phyloP scores from a whole-genome alignment of 2,113 vertebrate genomes.

The Anarhynchus alexandrinus region DNA sequence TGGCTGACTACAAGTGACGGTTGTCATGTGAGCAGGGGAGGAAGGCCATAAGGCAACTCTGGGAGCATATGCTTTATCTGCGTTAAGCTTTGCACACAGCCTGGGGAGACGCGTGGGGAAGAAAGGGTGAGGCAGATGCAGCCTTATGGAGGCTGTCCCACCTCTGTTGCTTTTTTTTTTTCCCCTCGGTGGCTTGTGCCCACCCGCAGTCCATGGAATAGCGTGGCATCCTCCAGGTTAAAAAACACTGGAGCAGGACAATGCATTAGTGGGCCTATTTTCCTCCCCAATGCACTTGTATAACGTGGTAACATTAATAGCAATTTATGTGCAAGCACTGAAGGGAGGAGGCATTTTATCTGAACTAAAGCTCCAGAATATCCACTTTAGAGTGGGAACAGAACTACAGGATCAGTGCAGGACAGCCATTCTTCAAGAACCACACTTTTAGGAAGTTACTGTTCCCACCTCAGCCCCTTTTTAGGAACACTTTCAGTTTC shows the following conservation, averaged over 20 bases:
- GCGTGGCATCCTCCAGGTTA: slow-evolving; percentile 22
- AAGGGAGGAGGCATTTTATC: slow-evolving; percentile 22
- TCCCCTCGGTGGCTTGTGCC: background rate
- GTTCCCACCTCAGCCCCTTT: slow-evolving; percentile 11
- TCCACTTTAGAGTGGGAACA: background rate
- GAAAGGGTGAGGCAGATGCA: slow-evolving; percentile 38
- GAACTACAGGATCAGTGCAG: background rate
- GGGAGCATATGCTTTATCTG: slow-evolving; percentile 56
- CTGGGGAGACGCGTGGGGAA: slow-evolving; percentile 8
- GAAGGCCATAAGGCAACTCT: slow-evolving; percentile 56
- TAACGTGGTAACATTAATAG: slow-evolving; percentile 47
- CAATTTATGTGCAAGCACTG: slow-evolving; percentile 45
- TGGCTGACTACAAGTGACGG: slow-evolving; percentile 59
- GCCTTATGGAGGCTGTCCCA: slow-evolving; percentile 20
- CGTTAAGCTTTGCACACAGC: slow-evolving; percentile 23
- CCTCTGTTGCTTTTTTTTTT: background rate
- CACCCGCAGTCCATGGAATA: background rate
- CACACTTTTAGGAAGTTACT: slow-evolving; percentile 7
- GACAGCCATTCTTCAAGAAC: background rate
- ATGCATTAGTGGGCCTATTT: slow-evolving; percentile 39
- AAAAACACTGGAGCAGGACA: slow-evolving; percentile 43
- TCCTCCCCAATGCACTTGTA: slow-evolving; percentile 45
- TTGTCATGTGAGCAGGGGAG: slow-evolving; percentile 55
- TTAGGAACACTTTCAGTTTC: slow-evolving; percentile 18
- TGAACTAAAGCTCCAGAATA: slow-evolving; percentile 13